Evolutionary conservation across 2,888 invertebrate genomes (phyloP).

Genomic region (Rhimphoctona megacephalus): DNA sequence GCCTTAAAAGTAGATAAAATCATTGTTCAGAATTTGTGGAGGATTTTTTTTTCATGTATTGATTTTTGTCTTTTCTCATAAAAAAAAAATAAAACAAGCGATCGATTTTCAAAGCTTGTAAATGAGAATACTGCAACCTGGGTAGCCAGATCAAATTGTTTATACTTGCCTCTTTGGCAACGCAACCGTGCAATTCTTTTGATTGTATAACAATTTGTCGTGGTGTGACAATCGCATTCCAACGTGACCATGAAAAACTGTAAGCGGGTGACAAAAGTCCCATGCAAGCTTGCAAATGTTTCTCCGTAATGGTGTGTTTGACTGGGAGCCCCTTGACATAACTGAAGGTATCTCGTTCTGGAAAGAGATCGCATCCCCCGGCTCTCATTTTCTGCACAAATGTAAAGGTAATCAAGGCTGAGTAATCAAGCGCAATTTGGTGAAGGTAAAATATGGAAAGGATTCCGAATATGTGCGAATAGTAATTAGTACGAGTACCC

Average conservation of each 20-base stretch:
- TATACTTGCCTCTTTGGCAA: slow-evolving; percentile 85
- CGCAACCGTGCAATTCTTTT: slow-evolving; percentile 87
- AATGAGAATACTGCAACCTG: background rate
- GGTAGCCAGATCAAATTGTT: background rate
- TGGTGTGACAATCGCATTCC: slow-evolving; percentile 87
- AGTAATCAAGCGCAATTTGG: background rate
- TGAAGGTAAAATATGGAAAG: background rate
- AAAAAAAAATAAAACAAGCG: no score
- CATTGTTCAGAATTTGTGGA: no score
- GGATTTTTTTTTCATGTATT: no score
- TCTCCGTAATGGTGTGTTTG: slow-evolving; percentile 90
- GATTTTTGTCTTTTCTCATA: no score
- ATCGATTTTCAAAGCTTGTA: no score
- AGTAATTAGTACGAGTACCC: slow-evolving; percentile 84
- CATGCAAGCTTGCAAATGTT: slow-evolving; percentile 92
- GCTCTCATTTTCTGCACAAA: slow-evolving; percentile 84
- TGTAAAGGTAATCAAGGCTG: no score
- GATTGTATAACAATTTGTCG: slow-evolving; percentile 88
- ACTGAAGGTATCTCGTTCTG: slow-evolving; percentile 91
- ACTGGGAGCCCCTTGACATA: slow-evolving; percentile 88
- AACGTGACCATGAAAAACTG: slow-evolving; percentile 93
- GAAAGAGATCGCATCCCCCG: slow-evolving; percentile 93
- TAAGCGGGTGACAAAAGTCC: slow-evolving; percentile 90
- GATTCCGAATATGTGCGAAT: background rate
- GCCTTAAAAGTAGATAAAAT: no score